These are phyloP conservation scores for Alexandromys fortis DNA, from an alignment of 2,113 vertebrate species.

Conservation along the genomic window DNA sequence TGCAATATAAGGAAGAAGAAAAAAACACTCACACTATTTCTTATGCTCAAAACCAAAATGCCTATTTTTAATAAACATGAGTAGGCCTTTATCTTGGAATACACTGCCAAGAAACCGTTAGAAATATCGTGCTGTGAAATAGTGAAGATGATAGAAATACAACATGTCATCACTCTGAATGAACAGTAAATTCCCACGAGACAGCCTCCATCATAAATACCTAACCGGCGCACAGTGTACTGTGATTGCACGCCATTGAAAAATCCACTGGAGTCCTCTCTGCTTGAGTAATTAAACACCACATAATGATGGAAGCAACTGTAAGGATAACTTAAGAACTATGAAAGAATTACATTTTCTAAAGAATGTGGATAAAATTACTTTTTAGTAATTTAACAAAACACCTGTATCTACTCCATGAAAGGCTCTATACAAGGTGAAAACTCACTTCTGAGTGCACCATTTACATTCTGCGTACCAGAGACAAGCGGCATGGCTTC, in stretches of 20 bases:
- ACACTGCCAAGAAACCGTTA: neutral
- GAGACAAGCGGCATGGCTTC: neutral
- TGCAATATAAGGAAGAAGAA: neutral
- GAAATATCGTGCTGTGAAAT: neutral
- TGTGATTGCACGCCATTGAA: neutral
- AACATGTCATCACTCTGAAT: neutral
- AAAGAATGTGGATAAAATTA: neutral
- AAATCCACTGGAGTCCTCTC: neutral
- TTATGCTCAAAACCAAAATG: neutral
- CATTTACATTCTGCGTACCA: neutral
- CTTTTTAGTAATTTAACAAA: neutral
- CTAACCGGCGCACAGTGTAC: neutral
- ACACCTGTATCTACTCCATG: neutral
- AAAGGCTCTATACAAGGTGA: neutral
- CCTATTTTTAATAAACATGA: conserved; percentile 7
- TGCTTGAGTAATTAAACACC: conserved; percentile 3
- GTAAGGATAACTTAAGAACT: conserved; percentile 1
- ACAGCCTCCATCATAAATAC: neutral
- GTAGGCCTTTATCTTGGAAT: conserved; percentile 7
- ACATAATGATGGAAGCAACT: neutral
- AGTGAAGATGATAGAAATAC: conserved; percentile 1
- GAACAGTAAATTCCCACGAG: neutral
- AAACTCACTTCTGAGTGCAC: neutral
- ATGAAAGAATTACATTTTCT: neutral
- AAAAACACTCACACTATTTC: neutral